Evolutionary conservation across 2,797 vertebrate genomes (phyloP).

Genomic region (Gadopsis marmoratus): DNA sequence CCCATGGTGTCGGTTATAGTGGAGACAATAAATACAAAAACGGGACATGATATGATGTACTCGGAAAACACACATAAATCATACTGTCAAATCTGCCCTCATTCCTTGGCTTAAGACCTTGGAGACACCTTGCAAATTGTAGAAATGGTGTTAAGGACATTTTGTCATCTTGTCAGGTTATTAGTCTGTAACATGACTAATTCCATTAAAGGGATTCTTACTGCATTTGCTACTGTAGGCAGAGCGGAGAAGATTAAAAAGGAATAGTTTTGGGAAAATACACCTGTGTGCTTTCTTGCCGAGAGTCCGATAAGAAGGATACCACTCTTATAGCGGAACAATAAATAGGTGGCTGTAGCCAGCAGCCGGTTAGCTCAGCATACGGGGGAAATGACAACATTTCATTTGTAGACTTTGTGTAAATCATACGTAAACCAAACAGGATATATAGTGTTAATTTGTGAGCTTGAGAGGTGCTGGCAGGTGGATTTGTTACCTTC

Average conservation of each 20-base stretch:
- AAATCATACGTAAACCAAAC: background rate
- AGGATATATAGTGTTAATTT: background rate
- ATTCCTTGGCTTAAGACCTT: slow-evolving; percentile 14
- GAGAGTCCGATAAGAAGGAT: background rate
- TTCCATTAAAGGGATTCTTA: slow-evolving; percentile 18
- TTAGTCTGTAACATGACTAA: background rate
- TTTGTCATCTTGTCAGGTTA: slow-evolving; percentile 23
- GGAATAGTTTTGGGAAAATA: background rate
- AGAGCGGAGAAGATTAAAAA: background rate
- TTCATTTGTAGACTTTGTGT: background rate
- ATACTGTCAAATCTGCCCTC: slow-evolving; percentile 23
- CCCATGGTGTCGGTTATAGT: slow-evolving; percentile 40
- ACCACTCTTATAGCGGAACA: background rate
- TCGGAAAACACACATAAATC: slow-evolving; percentile 47
- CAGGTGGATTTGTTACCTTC: background rate
- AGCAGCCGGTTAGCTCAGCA: background rate
- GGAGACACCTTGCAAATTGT: background rate
- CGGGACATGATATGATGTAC: slow-evolving; percentile 39
- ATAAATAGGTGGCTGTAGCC: background rate
- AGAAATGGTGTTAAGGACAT: slow-evolving; percentile 4
- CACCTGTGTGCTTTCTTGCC: background rate
- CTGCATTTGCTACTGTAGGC: slow-evolving; percentile 1
- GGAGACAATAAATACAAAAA: slow-evolving; percentile 48
- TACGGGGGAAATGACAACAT: too few species aligned
- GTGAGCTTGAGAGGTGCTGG: background rate